These are phyloP conservation scores for Villa cingulata DNA, from an alignment of 2,888 invertebrate species.

Conservation along the genomic window DNA sequence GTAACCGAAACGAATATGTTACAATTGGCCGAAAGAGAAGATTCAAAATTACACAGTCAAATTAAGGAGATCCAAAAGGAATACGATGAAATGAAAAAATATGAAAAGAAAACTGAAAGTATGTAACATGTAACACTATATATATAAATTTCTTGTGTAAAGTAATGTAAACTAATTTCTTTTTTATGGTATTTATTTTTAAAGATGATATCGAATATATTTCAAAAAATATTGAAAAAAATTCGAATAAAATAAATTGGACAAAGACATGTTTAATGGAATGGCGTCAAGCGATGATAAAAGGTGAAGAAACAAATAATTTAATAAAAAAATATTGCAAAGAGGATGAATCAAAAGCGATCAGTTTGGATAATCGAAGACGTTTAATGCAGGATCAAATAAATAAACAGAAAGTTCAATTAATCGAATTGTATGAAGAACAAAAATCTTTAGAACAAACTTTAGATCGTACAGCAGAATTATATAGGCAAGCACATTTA, in stretches of 20 bases:
- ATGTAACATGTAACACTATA: constrained; percentile 15
- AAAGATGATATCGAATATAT: constrained; percentile 41
- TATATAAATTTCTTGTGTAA: too few species aligned
- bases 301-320: constrained; percentile 52
- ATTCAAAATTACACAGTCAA: constrained; percentile 25
- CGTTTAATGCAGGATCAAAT: constrained; percentile 40
- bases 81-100: constrained; percentile 20
- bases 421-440: constrained; percentile 38
- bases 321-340: constrained; percentile 58
- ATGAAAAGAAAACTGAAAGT: constrained; percentile 25
- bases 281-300: constrained; percentile 57
- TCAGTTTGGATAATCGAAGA: constrained; percentile 44
- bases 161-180: too few species aligned
- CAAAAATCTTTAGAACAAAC: constrained; percentile 42
- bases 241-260: constrained; percentile 54
- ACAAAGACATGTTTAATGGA: constrained; percentile 46
- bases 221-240: constrained; percentile 45
- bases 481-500: constrained; percentile 44
- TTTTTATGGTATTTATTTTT: background rate
- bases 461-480: constrained; percentile 39
- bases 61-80: constrained; percentile 24
- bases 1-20: constrained; percentile 48
- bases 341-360: constrained; percentile 53
- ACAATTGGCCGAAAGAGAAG: constrained; percentile 34
- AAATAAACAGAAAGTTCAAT: constrained; percentile 34